Conservation (phyloP, 2,888 invertebrate genomes). For the Scaptomyza flava region DNA sequence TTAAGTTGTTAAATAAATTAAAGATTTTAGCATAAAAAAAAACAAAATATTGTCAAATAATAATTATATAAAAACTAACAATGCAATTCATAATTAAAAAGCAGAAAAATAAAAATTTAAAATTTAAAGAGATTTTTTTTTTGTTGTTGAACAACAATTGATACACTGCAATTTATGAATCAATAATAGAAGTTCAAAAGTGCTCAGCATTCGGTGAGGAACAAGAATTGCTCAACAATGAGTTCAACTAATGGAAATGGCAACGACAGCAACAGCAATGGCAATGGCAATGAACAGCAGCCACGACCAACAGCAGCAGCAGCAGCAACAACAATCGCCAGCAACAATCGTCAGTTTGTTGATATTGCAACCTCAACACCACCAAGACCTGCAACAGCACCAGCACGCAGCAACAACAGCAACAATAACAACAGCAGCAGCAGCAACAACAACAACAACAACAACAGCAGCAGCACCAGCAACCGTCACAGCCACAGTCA, state of each 20-base stretch:
- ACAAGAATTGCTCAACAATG: constrained; percentile 34
- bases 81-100: too few species aligned
- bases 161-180: not conserved
- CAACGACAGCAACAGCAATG: constrained; percentile 34
- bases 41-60: too few species aligned
- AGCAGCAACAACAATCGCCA: constrained; percentile 39
- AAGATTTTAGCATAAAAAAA: too few species aligned
- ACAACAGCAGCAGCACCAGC: constrained; percentile 36
- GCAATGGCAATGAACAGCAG: constrained; percentile 39
- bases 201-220: constrained; percentile 31
- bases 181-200: not conserved
- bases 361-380: constrained; percentile 29
- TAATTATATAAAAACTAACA: too few species aligned
- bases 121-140: too few species aligned
- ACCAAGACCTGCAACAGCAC: constrained; percentile 52
- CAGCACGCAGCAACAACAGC: constrained; percentile 60
- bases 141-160: not conserved
- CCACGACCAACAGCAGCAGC: constrained; percentile 45
- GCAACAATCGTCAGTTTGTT: constrained; percentile 41
- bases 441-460: constrained; percentile 31
- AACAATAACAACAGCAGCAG: constrained; percentile 47
- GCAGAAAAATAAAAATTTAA: too few species aligned
- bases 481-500: constrained; percentile 41
- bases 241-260: constrained; percentile 46
- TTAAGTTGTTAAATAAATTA: not conserved